Evolutionary conservation across 2,797 vertebrate species (phyloP), one percentile per base, ranked within the genome.

Genomic region (Tenualosa ilisha): DNA sequence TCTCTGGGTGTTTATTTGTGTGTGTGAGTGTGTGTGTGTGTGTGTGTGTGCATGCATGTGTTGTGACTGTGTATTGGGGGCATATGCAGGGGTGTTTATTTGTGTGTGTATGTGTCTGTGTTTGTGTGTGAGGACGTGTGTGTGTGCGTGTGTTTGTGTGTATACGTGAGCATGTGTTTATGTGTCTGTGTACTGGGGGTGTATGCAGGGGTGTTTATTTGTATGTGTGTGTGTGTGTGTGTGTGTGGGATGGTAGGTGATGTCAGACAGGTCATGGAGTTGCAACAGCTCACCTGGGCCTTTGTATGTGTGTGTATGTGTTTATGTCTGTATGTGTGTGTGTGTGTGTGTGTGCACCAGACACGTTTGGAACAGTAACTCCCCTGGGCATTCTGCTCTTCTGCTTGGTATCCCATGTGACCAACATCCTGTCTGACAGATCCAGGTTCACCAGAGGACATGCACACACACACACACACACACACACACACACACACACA

Each of bases 401-500:
- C 65, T 72, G 65, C 65, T 72, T 72, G 65, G 65, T 17, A 12
- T 72, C 65, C 31, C 31, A n/a, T n/a, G n/a, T n/a, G 65, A 72
- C 31, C 15, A 72, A 37, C 12, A 72, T 31, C 65, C 65, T 72
- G 65, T 72, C 65, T 72, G 65, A 40, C 65, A 72, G 31, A 72
- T 72, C 15, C 65, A 72, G 65, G 31, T 72, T 72, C 65, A 40
- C 31, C 4, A 68, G 63, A 68, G 63, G 26, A 72, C 65, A 72
- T 12, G 17, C 65, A 72, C 65, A 72, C 65, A 40, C 65, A 72
- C 31, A 40, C 65, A 40, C 31, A 72, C 65, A 72, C 65, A 40
- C 65, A 40, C 65, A 72, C 65, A 40, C 31, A 72, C 65, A 72
- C 65, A 40, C 65, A 40, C 31, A 72, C 26, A n/a, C n/a, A n/a